Evolutionary conservation across 2,888 invertebrate species (phyloP), one percentile per base, ranked within the genome.

Genomic region (Platerodrilus igneus): DNA sequence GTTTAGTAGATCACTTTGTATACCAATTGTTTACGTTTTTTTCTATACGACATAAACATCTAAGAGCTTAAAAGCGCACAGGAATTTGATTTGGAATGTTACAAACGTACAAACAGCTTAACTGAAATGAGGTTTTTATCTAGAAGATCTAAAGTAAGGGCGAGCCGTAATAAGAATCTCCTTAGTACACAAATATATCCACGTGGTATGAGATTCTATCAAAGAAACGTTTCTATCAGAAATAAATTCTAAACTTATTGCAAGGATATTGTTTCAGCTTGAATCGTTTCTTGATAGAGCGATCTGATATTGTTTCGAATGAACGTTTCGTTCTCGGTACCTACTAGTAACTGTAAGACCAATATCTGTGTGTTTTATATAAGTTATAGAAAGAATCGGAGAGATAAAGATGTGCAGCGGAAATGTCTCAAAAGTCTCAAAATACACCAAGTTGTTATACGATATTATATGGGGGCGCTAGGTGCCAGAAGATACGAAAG

Each of bases 101-200:
- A 52, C 52, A 58, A 56, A 52, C 56, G 50, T 49, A 52, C 52
- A 58, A 56, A 52, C 56, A 50, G 56, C 55, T 58, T 57, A 58
- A 57, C 57, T 58, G 52, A 55, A 54, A 62, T 59, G 57, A 59
- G 59, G 57, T 60, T 59, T 59, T 60, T 62, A 60, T 60, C 60
- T 56, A 34, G 31, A 37, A 29, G 41, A 48, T 50, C 50, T 51
- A 48, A 43, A 41, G n/a, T n/a, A 31, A 52, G 52, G 52, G 47
- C 50, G 52, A 55, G 52, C 57, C 51, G 55, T 57, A 59, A 60
- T 59, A 58, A 55, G 57, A 57, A 58, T 59, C 58, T 58, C 56
- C 53, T 59, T 59, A 59, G 56, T 58, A 61, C 59, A 61, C 59
- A 61, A 59, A 61, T 58, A n/a, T n/a, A 59, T 58, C 58, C 51